Conservation (phyloP, 2,888 invertebrate species). For the Leptura quadrifasciata region DNA sequence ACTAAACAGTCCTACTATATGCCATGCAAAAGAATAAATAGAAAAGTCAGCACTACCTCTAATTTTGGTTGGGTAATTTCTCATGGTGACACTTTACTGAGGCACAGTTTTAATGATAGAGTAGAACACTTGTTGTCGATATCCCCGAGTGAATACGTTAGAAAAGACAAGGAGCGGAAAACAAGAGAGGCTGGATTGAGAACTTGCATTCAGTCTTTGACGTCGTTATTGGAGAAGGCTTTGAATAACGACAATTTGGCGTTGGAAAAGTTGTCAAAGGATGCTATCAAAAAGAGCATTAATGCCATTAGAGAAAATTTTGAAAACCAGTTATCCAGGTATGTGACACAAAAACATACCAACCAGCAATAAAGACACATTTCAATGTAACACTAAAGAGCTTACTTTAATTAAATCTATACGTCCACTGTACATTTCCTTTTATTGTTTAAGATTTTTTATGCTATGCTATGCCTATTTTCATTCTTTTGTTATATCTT, state of each 20-base stretch:
- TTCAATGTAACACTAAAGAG: too few relatives aligned
- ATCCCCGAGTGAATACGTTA: conserved; percentile 67
- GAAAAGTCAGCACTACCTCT: conserved; percentile 48
- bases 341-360: not conserved
- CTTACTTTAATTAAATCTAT: too few relatives aligned
- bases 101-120: conserved; percentile 54
- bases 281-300: conserved; percentile 62
- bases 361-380: not conserved
- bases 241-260: conserved; percentile 49
- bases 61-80: conserved; percentile 57
- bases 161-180: conserved; percentile 66
- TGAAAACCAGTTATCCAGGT: conserved; percentile 51
- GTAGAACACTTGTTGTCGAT: conserved; percentile 64
- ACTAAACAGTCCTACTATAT: conserved; percentile 47
- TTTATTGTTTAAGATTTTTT: too few relatives aligned
- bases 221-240: conserved; percentile 65
- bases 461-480: too few relatives aligned
- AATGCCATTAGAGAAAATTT: conserved; percentile 56
- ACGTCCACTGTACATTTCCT: too few relatives aligned
- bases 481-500: too few relatives aligned
- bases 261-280: conserved; percentile 58
- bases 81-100: conserved; percentile 47
- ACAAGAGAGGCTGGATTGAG: conserved; percentile 63
- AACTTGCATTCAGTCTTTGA: conserved; percentile 66
- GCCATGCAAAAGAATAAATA: conserved; percentile 48